Base-by-base conservation (phyloP, 2,113 vertebrate genomes). In the Myxocyprinus asiaticus region DNA sequence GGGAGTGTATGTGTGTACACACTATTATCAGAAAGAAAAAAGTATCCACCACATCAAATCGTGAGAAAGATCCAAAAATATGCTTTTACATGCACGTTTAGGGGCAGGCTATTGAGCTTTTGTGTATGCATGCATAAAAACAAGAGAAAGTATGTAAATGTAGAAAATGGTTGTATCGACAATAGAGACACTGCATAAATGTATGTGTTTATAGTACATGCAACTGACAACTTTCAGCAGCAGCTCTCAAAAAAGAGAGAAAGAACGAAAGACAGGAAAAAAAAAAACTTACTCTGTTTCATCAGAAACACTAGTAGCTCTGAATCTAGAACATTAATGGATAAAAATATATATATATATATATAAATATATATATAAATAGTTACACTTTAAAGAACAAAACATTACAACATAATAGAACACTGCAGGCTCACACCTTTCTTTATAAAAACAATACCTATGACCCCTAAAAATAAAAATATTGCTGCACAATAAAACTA, bases 281-380 rank as follows among this genome's bases (percentile, higher is more conserved):
- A 80, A 7, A 81, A n/a, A 85, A 79, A 98, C 97, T 98, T 97
- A 99, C 97, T 97, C 95, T 82, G 92, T 88, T 87, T 97, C 96
- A 94, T 96, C 95, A 94, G 95, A 96, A 94, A 96, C 94, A 96
- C 94, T 93, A 93, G 90, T 88, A 85, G 95, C 94, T 93, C 95
- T 94, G 93, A 94, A 95, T 97, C 97, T 99, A 97, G 94, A 97
- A 95, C 75, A 88, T 84, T 86, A 89, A 81, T 90, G 77, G 86
- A 67, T 69, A 68, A 76, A 15, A 81, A 58, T n/a, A n/a, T n/a
- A n/a, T n/a, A n/a, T n/a, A n/a, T n/a, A n/a, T n/a, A n/a, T n/a
- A n/a, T n/a, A n/a, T n/a, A n/a, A n/a, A n/a, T n/a, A n/a, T n/a
- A n/a, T n/a, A n/a, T n/a, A n/a, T 50, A 56, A 69, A 48, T 71